A percentile compares a stretch with the other conserved stretches of the same genome.
phyloP scores from a whole-genome alignment of 2,113 vertebrate species.

The Xyliphius kryptos region DNA sequence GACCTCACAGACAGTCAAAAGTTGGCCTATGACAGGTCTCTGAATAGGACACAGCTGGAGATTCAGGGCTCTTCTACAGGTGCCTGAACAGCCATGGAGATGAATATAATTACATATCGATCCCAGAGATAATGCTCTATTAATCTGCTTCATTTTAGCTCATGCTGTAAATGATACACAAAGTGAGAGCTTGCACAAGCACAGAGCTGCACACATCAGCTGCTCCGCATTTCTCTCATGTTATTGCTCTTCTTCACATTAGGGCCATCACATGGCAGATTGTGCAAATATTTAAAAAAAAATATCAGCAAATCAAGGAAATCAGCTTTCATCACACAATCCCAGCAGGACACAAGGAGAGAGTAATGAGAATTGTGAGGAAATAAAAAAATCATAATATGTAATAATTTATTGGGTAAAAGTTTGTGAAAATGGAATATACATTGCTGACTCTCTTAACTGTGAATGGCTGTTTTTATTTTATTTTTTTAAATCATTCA shows the following conservation, averaged over 20 bases:
- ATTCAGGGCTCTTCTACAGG: conserved; percentile 32
- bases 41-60: conserved; percentile 10
- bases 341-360: not conserved
- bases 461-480: too few species aligned
- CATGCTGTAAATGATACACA: conserved; percentile 31
- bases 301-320: not conserved
- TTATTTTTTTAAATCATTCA: too few species aligned
- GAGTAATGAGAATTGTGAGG: too few species aligned
- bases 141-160: conserved; percentile 44
- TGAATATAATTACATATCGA: conserved; percentile 53
- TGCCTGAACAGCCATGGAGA: conserved; percentile 36
- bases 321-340: conserved; percentile 10
- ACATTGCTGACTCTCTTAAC: too few species aligned
- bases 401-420: too few species aligned
- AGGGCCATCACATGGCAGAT: too few species aligned
- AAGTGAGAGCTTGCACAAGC: conserved; percentile 29
- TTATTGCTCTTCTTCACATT: too few species aligned
- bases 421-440: too few species aligned
- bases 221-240: too few species aligned
- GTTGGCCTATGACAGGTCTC: conserved; percentile 14
- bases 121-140: conserved; percentile 42
- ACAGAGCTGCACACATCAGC: conserved; percentile 8
- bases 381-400: too few species aligned
- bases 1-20: conserved; percentile 11
- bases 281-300: too few species aligned